Base-by-base conservation (phyloP, 2,888 invertebrate genomes). In the Ichneumon xanthorius region DNA sequence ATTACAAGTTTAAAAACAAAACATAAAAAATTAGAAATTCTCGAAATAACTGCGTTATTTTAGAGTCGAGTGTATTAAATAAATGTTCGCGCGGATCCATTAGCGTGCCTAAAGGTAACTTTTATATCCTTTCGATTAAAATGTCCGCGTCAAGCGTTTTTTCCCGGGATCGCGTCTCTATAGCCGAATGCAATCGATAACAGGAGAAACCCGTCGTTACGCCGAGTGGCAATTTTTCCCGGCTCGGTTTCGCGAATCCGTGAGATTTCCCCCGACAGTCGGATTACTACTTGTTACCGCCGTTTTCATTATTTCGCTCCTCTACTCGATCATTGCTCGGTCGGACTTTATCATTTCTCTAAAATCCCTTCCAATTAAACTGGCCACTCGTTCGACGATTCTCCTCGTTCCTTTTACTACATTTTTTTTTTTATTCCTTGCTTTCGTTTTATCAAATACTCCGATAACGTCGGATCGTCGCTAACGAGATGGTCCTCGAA, bases 281-380 rank as follows among this genome's bases (percentile, higher is more conserved):
- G 30, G 70, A 70, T 70, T 71, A 37, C 37, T 33, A 33, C 53
- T 71, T 33, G 71, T 71, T 71, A 55, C 53, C 37, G 16, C 26
- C 40, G 37, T 70, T 61, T n/a, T 79, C 65, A 79, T 84, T 72
- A 68, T 61, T 77, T 81, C 30, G 26, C 65, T 48, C 30, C n/a
- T 77, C 55, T 30, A 33, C 26, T 58, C 63, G 50, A 22, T 48
- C 61, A 19, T 40, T 58, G 9, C 40, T 67, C 26, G 30, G 53
- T 45, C 67, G 53, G 50, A 37, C 16, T 81, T 65, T 16, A 75
- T 75, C 70, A 55, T 40, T n/a, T 22, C 45, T 22, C 19, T 61
- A 50, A 79, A 65, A 40, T 50, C 71, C 72, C 33, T 77, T 80
- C 72, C 84, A 84, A 84, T 84, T 84, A 84, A 80, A 84, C 48